Base-by-base conservation (phyloP, 2,888 invertebrate species). In the Galerucella pusilla region DNA sequence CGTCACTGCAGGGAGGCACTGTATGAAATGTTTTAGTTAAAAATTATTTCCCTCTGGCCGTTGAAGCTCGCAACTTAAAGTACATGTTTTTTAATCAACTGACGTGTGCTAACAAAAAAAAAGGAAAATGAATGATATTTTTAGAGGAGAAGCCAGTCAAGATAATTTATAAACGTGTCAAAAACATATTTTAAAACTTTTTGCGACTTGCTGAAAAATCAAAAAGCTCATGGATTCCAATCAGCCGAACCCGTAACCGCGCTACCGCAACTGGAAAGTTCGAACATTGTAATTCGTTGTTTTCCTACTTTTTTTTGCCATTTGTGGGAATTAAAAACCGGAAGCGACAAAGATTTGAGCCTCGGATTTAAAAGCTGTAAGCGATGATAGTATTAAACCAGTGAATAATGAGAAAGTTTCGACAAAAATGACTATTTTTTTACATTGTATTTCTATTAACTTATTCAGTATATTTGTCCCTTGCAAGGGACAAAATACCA, bases 301-400 rank as follows among this genome's bases (percentile, higher is more conserved):
- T 66, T 49, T 49, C 57, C 66, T 71, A 69, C 74, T 74, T 76
- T 75, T 20, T 78, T 72, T 75, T 73, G 57, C 71, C 73, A 68
- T 66, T 64, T 71, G 73, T 72, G 71, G 74, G 70, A 75, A 74
- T 78, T 76, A 78, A 78, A 78, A 77, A 74, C 74, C 74, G 71
- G 66, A 74, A 75, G 73, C 71, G 57, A 35, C 54, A 63, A 63
- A 42, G 61, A 63, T n/a, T 63, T 42, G 42, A 63, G 61, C 61
- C n/a, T 28, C 42, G 61, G n/a, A 42, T 42, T 63, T 63, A 20
- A 63, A 63, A 63, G 35, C 28, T 28, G 61, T n/a, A 63, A 63
- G n/a, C 20, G 35, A 42, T 11, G 63, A 16, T 42, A 63, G 42
- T 35, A 61, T 61, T 57, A 57, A 52, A 57, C 35, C 12, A 28